These are phyloP conservation scores for Suillia variegata DNA, from an alignment of 2,888 invertebrate species.

Conservation along the genomic window DNA sequence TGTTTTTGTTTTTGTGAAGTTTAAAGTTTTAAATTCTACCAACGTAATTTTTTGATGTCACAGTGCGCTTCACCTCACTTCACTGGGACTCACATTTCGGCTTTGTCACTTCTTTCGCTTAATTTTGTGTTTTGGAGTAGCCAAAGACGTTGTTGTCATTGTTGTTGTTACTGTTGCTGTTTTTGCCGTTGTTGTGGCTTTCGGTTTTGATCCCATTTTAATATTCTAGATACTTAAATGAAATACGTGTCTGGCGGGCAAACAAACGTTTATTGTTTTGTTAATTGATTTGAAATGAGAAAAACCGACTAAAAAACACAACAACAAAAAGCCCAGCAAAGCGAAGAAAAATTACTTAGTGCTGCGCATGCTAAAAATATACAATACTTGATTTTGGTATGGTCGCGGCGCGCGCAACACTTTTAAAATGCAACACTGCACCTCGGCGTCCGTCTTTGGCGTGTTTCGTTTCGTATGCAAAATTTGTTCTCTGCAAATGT, in stretches of 20 bases:
- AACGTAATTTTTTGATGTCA: constrained; percentile 52
- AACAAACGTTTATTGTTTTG: constrained; percentile 56
- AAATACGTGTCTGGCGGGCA: constrained; percentile 58
- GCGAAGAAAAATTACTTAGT: too few species aligned
- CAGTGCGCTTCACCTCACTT: constrained; percentile 42
- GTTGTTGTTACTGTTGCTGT: constrained; percentile 5
- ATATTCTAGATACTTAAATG: constrained; percentile 61
- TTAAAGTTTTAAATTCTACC: constrained; percentile 39
- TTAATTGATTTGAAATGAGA: constrained; percentile 47
- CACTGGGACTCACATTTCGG: constrained; percentile 1
- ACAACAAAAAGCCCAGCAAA: too few species aligned
- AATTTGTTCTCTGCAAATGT: constrained; percentile 41
- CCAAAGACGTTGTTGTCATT: too few species aligned
- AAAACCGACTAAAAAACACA: background rate
- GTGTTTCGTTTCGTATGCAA: constrained; percentile 47
- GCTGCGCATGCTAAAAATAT: background rate
- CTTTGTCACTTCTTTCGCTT: constrained; percentile 9
- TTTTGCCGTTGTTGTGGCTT: background rate
- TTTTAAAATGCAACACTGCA: constrained; percentile 50
- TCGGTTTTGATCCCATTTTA: constrained; percentile 59
- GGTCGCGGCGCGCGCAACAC: background rate
- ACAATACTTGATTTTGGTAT: too few species aligned
- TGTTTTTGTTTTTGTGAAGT: background rate
- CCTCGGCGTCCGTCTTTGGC: constrained; percentile 16
- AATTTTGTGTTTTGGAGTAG: too few species aligned